Conservation (phyloP, 2,113 vertebrate species). For the Lethenteron reissneri region DNA sequence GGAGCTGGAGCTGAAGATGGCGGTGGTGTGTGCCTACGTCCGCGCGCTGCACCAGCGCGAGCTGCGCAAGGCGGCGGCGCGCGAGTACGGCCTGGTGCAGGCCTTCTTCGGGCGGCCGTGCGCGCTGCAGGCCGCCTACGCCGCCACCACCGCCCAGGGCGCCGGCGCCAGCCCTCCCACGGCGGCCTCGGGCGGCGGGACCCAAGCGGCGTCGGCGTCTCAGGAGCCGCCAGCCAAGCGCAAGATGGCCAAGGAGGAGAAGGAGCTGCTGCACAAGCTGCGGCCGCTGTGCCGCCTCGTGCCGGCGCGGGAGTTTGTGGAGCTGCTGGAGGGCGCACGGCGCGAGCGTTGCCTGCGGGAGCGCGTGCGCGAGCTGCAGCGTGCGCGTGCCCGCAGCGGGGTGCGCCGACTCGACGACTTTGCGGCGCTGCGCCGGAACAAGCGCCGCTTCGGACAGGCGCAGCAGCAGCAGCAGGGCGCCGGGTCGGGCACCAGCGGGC, state of each 20-base stretch:
- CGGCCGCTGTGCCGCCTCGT: slow-evolving; percentile 79
- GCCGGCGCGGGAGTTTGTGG: slow-evolving; percentile 75
- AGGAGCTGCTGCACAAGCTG: slow-evolving; percentile 54
- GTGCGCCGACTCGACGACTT: too few relatives aligned
- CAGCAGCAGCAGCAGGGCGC: too few relatives aligned
- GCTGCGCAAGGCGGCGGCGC: slow-evolving; percentile 68
- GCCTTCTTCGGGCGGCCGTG: slow-evolving; percentile 60
- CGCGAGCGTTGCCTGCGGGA: slow-evolving; percentile 63
- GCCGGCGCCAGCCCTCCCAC: too few relatives aligned
- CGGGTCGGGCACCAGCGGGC: too few relatives aligned
- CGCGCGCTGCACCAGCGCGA: slow-evolving; percentile 69
- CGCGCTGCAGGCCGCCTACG: background rate
- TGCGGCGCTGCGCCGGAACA: too few relatives aligned
- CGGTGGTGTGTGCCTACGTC: slow-evolving; percentile 93
- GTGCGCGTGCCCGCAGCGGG: slow-evolving; percentile 12
- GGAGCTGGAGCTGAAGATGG: slow-evolving; percentile 77
- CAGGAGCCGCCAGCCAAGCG: too few relatives aligned
- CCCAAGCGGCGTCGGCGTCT: too few relatives aligned
- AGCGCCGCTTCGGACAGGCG: too few relatives aligned
- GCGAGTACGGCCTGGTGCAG: slow-evolving; percentile 72
- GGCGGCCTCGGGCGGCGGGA: too few relatives aligned
- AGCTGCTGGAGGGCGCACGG: slow-evolving; percentile 85
- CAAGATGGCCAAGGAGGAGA: slow-evolving; percentile 32
- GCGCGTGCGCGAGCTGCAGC: slow-evolving; percentile 78
- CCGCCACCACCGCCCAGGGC: background rate